Conservation (phyloP, 2,113 vertebrate genomes). For the Heptranchias perlo region DNA sequence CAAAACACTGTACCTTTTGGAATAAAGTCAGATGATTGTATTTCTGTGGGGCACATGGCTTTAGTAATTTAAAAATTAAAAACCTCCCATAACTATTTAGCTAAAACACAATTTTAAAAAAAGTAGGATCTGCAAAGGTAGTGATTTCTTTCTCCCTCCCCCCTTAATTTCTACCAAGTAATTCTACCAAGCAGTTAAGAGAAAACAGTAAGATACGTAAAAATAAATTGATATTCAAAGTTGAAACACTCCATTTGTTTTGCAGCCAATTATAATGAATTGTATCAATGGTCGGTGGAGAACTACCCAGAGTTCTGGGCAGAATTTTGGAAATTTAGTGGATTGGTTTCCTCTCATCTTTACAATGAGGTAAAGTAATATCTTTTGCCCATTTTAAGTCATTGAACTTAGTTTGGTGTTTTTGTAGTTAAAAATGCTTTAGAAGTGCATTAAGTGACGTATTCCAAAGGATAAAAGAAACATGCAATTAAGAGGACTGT, state of each 20-base stretch:
- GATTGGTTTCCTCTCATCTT: slow-evolving; percentile 66
- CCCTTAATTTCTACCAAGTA: not conserved
- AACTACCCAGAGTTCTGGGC: slow-evolving; percentile 85
- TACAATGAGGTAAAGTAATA: slow-evolving; percentile 74
- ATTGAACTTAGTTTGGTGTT: not conserved
- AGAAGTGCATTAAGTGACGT: not conserved
- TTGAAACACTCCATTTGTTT: not conserved
- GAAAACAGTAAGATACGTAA: not conserved
- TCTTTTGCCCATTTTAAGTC: not conserved
- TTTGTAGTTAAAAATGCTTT: not conserved
- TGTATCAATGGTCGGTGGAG: slow-evolving; percentile 89
- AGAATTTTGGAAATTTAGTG: slow-evolving; percentile 84
- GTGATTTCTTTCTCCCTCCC: no score
- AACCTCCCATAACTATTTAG: not conserved
- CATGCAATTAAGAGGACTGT: not conserved
- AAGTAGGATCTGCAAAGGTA: not conserved
- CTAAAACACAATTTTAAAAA: not conserved
- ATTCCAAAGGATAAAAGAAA: not conserved
- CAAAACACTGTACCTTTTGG: not conserved
- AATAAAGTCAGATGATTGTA: not conserved
- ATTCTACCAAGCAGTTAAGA: not conserved
- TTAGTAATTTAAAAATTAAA: not conserved
- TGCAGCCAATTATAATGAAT: slow-evolving; percentile 74
- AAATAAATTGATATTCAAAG: not conserved
- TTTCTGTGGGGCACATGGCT: not conserved